A percentile compares a stretch with the other conserved stretches of the same genome.
Conservation (phyloP, 2,797 vertebrate species). For the Coregonus ussuriensis region DNA sequence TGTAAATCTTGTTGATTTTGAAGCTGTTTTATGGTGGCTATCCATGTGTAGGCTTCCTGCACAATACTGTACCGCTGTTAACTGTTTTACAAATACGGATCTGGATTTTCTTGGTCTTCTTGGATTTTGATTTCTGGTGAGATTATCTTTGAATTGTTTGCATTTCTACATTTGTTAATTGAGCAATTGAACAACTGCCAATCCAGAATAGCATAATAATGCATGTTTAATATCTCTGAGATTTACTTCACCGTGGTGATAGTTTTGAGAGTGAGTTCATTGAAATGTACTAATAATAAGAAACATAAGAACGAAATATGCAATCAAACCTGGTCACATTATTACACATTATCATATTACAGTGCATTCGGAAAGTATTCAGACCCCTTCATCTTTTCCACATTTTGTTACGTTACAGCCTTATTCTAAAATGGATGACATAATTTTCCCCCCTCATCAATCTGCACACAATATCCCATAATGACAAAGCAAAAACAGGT, state of each 20-base stretch:
- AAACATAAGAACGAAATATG: background rate
- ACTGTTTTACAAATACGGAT: background rate
- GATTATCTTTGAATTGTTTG: background rate
- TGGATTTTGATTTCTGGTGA: background rate
- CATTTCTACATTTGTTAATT: background rate
- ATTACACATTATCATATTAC: background rate
- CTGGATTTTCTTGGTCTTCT: background rate
- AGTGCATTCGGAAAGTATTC: too few species aligned
- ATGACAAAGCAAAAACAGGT: too few species aligned
- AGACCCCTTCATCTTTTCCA: too few species aligned
- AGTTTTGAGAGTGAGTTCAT: too few species aligned
- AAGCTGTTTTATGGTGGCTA: conserved; percentile 29
- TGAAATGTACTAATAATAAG: too few species aligned
- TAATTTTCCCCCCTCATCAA: too few species aligned
- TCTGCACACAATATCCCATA: too few species aligned
- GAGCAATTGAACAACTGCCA: too few species aligned
- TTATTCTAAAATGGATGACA: too few species aligned
- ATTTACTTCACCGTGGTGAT: background rate
- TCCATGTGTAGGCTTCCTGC: conserved; percentile 40
- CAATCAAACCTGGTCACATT: background rate
- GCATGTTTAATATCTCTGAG: background rate
- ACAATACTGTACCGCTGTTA: conserved; percentile 17
- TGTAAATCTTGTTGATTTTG: conserved; percentile 33
- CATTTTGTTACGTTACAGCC: too few species aligned
- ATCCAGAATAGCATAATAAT: background rate